Conservation (phyloP, 1,140 invertebrate species). For the Papilio machaon region DNA sequence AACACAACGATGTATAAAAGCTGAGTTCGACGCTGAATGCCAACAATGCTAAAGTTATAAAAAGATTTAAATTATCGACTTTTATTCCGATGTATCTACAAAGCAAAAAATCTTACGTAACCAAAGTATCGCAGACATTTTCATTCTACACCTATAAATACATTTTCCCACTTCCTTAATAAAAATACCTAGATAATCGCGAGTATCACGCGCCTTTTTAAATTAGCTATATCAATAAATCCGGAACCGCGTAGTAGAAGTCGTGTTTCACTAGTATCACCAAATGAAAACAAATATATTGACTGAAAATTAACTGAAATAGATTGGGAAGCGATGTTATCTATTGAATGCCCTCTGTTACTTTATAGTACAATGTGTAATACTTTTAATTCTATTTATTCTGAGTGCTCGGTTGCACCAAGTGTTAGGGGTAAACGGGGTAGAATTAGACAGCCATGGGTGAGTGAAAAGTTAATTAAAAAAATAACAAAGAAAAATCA, state of each 20-base stretch:
- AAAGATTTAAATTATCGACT: slow-evolving; percentile 40
- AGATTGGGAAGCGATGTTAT: background rate
- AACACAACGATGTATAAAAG: slow-evolving; percentile 40
- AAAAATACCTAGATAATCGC: slow-evolving; percentile 34
- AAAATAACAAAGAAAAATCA: slow-evolving; percentile 40
- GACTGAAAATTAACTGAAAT: background rate
- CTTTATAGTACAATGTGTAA: background rate
- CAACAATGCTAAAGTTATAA: slow-evolving; percentile 49
- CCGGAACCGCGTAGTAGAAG: slow-evolving; percentile 7
- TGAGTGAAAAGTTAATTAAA: slow-evolving; percentile 28
- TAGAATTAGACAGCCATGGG: slow-evolving; percentile 16
- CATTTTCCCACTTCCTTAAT: slow-evolving; percentile 33
- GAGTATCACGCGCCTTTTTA: slow-evolving; percentile 14
- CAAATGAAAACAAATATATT: slow-evolving; percentile 4
- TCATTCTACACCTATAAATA: slow-evolving; percentile 35
- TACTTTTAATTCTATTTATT: background rate
- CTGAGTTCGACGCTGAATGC: slow-evolving; percentile 47
- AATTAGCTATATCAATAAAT: slow-evolving; percentile 35
- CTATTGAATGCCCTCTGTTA: background rate
- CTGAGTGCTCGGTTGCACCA: background rate
- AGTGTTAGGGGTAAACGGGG: slow-evolving; percentile 22
- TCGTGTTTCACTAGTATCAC: slow-evolving; percentile 18
- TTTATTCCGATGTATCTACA: slow-evolving; percentile 29
- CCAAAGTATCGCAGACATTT: slow-evolving; percentile 33
- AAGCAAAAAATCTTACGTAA: slow-evolving; percentile 44